Evolutionary conservation across 2,113 vertebrate genomes (phyloP).

Genomic region (Phalacrocorax brasilianus): DNA sequence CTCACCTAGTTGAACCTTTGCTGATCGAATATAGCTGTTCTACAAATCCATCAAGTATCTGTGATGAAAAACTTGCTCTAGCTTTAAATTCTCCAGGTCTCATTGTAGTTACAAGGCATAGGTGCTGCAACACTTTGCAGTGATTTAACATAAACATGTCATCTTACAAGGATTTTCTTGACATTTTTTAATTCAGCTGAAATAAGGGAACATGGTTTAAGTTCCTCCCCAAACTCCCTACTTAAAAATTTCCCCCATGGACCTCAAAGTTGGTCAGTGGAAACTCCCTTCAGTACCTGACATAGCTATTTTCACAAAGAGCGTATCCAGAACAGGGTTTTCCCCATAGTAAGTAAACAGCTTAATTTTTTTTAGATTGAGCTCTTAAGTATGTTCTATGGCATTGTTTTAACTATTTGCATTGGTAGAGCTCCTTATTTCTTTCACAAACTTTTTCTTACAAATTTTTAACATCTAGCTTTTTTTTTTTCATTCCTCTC

Average conservation of each 20-base stretch:
- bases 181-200: neutral
- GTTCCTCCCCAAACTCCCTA: neutral
- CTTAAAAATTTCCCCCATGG: neutral
- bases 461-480: neutral
- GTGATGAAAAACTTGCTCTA: neutral
- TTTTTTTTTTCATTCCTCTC: neutral
- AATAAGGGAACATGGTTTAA: neutral
- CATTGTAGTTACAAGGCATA: neutral
- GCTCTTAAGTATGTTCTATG: neutral
- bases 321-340: neutral
- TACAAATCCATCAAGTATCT: neutral
- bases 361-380: neutral
- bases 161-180: neutral
- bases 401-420: neutral
- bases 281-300: neutral
- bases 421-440: neutral
- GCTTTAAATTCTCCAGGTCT: neutral
- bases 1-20: neutral
- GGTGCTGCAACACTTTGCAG: neutral
- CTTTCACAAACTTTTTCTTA: neutral
- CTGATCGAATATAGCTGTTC: neutral
- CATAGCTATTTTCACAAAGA: neutral
- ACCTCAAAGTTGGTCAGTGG: neutral
- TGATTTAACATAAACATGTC: neutral
- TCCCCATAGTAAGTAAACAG: neutral